Base-by-base conservation (phyloP, 2,888 invertebrate genomes). In the Tachina fera region DNA sequence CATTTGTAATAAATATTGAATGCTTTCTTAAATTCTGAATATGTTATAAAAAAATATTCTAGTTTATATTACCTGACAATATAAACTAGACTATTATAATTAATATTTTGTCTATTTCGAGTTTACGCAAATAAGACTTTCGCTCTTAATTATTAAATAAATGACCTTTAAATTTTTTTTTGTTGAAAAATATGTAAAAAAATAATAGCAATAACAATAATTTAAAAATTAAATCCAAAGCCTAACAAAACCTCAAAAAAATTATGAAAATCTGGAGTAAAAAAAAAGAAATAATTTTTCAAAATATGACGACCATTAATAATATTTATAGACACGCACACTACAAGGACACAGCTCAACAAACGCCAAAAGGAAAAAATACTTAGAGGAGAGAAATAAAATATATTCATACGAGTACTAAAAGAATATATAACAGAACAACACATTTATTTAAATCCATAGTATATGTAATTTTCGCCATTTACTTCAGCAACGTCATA, bases 281-380 rank as follows among this genome's bases (percentile, higher is more conserved):
- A 47, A 68, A 60, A 68, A 53, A 39, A 45, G 31, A 49, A 70
- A 16, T 22, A 16, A 72, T 84, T 77, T 84, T 72, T 79, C 65
- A 71, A 80, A 80, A 68, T 47, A 47, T 72, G 60, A 45, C 47
- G 53, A 72, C 67, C 72, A 84, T 84, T 72, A 72, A 84, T 76
- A 81, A 67, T 84, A 77, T 72, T 80, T 84, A 76, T 71, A 68
- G 75, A 79, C 83, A 79, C 79, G 78, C 78, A 61, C 60, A 47
- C 47, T 49, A 49, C 79, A 70, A 79, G 83, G 78, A 78, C 74
- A 78, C 68, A 74, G 13, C 41, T 56, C 58, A 74, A 16, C 53
- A 68, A 61, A 56, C n/a, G 19, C 10, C 51, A 13, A 45, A 49
- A 39, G 5, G 19, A 56, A 58, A 43, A 41, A 60, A 9, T 31